Percentiles rank a stretch among this genome's conserved stretches.
phyloP scores from a whole-genome alignment of 2,888 invertebrate species.

The Exocentrus adspersus region DNA sequence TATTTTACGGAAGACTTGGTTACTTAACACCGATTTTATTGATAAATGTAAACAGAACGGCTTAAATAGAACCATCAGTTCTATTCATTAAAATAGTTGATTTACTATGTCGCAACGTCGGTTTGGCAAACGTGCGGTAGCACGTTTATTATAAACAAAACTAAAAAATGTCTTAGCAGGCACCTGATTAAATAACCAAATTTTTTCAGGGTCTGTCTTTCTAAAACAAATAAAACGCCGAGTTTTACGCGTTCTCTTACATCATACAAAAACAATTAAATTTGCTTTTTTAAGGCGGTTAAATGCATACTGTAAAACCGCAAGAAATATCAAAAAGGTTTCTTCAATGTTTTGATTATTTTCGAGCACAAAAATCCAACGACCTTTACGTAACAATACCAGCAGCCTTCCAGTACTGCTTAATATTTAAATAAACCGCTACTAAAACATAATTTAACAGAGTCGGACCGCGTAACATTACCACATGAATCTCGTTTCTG shows the following conservation, averaged over 20 bases:
- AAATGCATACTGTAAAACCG: background rate
- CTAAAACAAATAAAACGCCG: background rate
- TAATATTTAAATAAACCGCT: slow-evolving; percentile 28
- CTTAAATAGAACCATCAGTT: no score
- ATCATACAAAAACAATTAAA: background rate
- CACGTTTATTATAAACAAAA: no score
- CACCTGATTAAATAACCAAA: background rate
- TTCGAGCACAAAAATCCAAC: slow-evolving; percentile 9
- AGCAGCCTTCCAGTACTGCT: background rate
- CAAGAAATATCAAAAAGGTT: background rate
- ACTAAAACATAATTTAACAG: slow-evolving; percentile 25
- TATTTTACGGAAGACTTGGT: no score
- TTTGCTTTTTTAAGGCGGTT: background rate
- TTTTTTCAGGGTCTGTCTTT: background rate
- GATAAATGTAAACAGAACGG: no score
- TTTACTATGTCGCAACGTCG: background rate
- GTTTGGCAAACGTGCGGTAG: background rate
- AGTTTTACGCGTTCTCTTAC: background rate
- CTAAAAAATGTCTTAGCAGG: background rate
- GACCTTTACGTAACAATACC: slow-evolving; percentile 17
- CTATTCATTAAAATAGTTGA: background rate
- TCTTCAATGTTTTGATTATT: background rate
- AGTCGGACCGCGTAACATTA: slow-evolving; percentile 21
- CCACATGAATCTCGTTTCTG: slow-evolving; percentile 26
- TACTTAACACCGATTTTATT: no score